Base-by-base conservation (phyloP, 1,140 invertebrate genomes). In the Mactra quadrangularis region DNA sequence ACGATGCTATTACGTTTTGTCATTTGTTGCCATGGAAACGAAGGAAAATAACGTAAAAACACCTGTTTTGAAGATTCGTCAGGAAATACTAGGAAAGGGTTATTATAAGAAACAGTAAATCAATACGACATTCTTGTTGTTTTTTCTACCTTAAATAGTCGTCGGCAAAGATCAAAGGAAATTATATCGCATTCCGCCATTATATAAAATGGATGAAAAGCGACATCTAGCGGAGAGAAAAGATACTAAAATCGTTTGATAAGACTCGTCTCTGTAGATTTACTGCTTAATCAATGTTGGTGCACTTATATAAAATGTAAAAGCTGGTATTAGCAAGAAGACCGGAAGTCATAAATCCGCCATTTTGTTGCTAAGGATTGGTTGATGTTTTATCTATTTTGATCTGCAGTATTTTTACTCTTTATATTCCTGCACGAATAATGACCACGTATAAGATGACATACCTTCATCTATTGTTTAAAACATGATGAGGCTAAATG, bases 71-170 rank as follows among this genome's bases (percentile, higher is more conserved):
- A 68, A 25, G 22, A 68, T 50, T 47, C 41, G 38, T 64, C 22
- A 6, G 35, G 38, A 41, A 35, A 41, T 22, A 41, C 3, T 35
- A 22, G 35, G 22, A 64, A 25, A n/a, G 60, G 29, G 6, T 27
- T 27, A 68, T 1, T 27, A 22, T 17, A 15, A 47, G 45, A 50
- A 38, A 29, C 64, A 47, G 64, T 68, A 47, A 41, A 68, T 68
- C 64, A 68, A 68, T 68, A 68, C 29, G 19, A n/a, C 25, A 68
- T 68, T n/a, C n/a, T 47, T 68, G 38, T 22, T 41, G 3, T 47
- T 41, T 50, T 68, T 68, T 41, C 41, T 68, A 41, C 64, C 64
- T n/a, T 68, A 68, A 68, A 68, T 47, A 41, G 64, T 11, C 64
- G 25, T 68, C 64, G 19, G 45, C 25, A 19, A 19, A 68, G 38